phyloP scores from a whole-genome alignment of 92 coral and sea anemone species.

The Bergia sp. region DNA sequence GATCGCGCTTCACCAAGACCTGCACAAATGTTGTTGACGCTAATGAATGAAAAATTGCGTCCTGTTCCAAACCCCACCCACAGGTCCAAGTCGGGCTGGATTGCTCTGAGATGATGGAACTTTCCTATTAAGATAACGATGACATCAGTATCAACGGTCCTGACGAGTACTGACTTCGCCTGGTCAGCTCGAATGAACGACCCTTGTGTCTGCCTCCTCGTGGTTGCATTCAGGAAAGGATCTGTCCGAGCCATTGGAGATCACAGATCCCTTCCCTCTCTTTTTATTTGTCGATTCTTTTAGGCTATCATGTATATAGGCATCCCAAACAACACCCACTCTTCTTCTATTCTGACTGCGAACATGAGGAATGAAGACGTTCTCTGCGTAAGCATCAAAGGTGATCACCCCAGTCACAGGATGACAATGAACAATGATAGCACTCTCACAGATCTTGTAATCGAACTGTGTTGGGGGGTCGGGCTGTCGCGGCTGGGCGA shows the following conservation, averaged over 20 bases:
- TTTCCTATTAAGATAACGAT: slow-evolving; percentile 52
- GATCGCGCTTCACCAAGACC: slow-evolving; percentile 52
- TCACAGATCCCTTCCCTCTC: slow-evolving; percentile 31
- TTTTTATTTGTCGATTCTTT: slow-evolving; percentile 16
- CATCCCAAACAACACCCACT: slow-evolving; percentile 63
- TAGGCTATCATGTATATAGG: slow-evolving; percentile 40
- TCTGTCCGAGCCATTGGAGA: slow-evolving; percentile 38
- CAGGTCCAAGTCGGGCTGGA: slow-evolving; percentile 45
- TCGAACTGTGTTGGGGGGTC: slow-evolving; percentile 53
- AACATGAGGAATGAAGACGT: slow-evolving; percentile 53
- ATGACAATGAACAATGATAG: slow-evolving; percentile 56
- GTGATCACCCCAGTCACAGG: slow-evolving; percentile 43
- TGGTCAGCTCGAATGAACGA: slow-evolving; percentile 20
- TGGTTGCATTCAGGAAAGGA: slow-evolving; percentile 33
- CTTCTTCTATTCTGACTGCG: slow-evolving; percentile 28
- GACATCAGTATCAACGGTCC: slow-evolving; percentile 51
- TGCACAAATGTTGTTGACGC: slow-evolving; percentile 49
- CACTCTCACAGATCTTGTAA: slow-evolving; percentile 50
- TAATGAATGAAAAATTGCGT: slow-evolving; percentile 48
- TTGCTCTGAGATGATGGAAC: slow-evolving; percentile 28
- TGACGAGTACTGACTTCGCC: slow-evolving; percentile 3
- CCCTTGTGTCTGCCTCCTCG: slow-evolving; percentile 59
- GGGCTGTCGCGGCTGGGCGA: slow-evolving; percentile 32
- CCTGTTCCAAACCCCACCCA: slow-evolving; percentile 64
- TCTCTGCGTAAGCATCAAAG: slow-evolving; percentile 56